phyloP scores from a whole-genome alignment of 2,888 invertebrate species.

The Uloborus plumipes region DNA sequence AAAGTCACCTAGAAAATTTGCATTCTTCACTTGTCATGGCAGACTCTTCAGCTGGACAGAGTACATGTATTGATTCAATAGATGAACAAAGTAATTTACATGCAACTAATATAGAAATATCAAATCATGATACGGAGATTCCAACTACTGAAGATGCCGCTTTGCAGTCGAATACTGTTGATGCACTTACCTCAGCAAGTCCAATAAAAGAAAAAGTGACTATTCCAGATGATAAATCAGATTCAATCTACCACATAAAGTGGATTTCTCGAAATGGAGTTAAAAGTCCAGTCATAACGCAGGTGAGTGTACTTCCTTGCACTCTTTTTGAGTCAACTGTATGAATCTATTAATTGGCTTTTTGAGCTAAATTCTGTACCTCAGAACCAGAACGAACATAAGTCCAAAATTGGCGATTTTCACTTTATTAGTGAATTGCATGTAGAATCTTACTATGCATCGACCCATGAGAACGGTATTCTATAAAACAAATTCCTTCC shows the following conservation, averaged over 20 bases:
- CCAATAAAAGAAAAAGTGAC: constrained; percentile 33
- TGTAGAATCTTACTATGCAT: too few species aligned
- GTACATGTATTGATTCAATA: background rate
- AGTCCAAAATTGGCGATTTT: too few species aligned
- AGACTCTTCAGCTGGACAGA: too few species aligned
- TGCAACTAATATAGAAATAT: background rate
- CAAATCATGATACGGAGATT: background rate
- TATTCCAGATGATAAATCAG: constrained; percentile 26
- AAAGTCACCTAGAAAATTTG: too few species aligned
- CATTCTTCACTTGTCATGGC: too few species aligned
- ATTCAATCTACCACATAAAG: constrained; percentile 73
- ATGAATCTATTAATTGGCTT: too few species aligned
- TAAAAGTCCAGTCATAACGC: constrained; percentile 74
- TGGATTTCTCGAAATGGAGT: constrained; percentile 72
- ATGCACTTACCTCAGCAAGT: constrained; percentile 6
- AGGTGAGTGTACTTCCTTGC: constrained; percentile 19
- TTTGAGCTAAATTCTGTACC: too few species aligned
- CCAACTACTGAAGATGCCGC: background rate
- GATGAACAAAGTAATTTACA: background rate
- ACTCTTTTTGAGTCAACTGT: too few species aligned
- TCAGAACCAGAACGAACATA: too few species aligned
- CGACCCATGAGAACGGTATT: too few species aligned
- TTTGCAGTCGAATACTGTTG: constrained; percentile 2
- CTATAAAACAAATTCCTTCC: too few species aligned
- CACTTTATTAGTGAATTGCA: too few species aligned